Evolutionary conservation across 2,113 vertebrate genomes (phyloP).

Genomic region (Rhynchomys soricoides): DNA sequence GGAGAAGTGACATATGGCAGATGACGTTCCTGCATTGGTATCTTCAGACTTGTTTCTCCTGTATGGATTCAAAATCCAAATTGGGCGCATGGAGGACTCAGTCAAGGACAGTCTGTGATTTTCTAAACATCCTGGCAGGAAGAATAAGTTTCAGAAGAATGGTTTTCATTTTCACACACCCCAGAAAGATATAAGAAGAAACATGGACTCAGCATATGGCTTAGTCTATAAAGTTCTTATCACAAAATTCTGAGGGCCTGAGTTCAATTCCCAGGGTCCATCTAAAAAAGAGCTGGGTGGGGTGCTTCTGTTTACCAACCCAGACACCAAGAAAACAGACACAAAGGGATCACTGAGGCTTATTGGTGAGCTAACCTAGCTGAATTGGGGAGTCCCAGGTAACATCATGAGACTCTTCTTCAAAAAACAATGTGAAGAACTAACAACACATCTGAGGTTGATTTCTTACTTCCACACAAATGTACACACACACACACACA

Average conservation of each 20-base stretch:
- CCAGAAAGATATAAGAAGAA: neutral
- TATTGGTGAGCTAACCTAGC: neutral
- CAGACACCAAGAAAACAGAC: neutral
- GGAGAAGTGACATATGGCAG: neutral
- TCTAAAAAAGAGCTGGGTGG: too few species aligned
- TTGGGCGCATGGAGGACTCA: neutral
- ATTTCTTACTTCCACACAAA: neutral
- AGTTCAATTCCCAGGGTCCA: too few species aligned
- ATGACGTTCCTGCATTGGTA: rapidly evolving
- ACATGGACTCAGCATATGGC: neutral
- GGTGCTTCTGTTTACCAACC: neutral
- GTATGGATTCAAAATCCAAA: neutral
- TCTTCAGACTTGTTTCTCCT: neutral
- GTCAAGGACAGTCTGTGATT: neutral
- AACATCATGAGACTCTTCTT: neutral
- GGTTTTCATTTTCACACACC: neutral
- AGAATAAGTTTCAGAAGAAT: neutral
- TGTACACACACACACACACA: neutral
- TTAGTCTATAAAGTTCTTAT: neutral
- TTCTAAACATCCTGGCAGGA: neutral
- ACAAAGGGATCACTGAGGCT: too few species aligned
- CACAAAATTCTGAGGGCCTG: neutral
- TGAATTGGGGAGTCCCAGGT: neutral
- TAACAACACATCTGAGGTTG: neutral
- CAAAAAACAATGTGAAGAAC: neutral